A percentile compares a stretch with the other conserved stretches of the same genome.
These are phyloP conservation scores for Araneus ventricosus DNA, from an alignment of 1,140 invertebrate species.

Conservation along the genomic window DNA sequence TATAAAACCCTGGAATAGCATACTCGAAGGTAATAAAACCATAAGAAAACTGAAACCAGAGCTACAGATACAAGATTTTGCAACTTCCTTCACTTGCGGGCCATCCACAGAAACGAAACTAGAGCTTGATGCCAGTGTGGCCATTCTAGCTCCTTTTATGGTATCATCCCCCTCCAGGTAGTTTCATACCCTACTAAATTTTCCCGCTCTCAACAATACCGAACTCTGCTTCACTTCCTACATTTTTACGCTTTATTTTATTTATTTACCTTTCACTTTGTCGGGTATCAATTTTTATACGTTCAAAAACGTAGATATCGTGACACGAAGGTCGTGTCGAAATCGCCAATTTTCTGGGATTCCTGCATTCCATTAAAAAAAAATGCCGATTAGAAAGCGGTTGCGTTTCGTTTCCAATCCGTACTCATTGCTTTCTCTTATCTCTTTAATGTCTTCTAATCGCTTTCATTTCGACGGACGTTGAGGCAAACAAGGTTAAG, in stretches of 20 bases:
- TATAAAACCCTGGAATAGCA: too few relatives aligned
- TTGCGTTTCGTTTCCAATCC: constrained; percentile 15
- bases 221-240: neutral
- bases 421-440: neutral
- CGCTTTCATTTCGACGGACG: neutral
- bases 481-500: neutral
- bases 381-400: neutral
- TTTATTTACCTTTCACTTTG: neutral
- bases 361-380: constrained; percentile 1
- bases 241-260: neutral
- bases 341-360: neutral
- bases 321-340: neutral
- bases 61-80: too few relatives aligned
- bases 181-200: neutral
- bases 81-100: too few relatives aligned
- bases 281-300: neutral
- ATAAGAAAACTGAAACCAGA: too few relatives aligned
- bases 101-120: too few relatives aligned
- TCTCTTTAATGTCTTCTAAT: constrained; percentile 32
- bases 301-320: neutral
- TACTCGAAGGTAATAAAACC: too few relatives aligned
- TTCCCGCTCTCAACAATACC: neutral
- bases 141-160: neutral
- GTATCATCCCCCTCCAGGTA: neutral
- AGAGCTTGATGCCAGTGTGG: too few relatives aligned